Conservation (phyloP, 2,113 vertebrate genomes). For the Etheostoma spectabile region DNA sequence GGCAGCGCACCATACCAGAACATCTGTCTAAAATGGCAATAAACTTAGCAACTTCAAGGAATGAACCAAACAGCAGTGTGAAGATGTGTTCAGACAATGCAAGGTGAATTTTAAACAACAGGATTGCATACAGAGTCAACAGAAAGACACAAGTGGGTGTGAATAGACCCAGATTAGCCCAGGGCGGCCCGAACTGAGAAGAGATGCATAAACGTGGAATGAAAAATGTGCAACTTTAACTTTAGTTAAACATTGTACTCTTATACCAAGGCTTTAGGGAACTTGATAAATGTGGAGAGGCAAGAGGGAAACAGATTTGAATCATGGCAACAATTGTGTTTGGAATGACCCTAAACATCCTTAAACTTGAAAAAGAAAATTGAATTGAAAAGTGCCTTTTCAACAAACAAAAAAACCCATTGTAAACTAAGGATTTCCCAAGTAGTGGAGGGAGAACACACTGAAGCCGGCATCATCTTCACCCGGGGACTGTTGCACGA, state of each 20-base stretch:
- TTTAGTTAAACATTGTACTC: neutral
- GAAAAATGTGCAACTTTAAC: neutral
- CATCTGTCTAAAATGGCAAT: neutral
- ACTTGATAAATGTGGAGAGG: conserved; percentile 2
- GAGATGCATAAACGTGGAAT: neutral
- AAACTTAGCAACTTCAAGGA: neutral
- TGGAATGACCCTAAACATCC: neutral
- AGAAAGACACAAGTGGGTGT: neutral
- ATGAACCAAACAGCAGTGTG: neutral
- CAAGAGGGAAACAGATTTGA: neutral
- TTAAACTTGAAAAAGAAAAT: neutral
- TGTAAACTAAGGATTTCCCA: neutral
- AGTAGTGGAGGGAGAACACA: neutral
- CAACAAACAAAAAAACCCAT: neutral
- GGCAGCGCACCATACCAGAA: neutral
- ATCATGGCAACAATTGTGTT: neutral
- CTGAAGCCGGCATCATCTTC: neutral
- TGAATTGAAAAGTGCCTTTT: neutral
- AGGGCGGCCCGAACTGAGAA: neutral
- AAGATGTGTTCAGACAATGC: neutral
- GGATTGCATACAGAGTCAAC: neutral
- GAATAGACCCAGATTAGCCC: neutral
- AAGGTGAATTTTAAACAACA: conserved; percentile 2
- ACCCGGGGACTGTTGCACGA: neutral
- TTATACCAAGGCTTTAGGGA: neutral